Base-by-base conservation (phyloP, 2,113 vertebrate species). In the Origma solitaria region DNA sequence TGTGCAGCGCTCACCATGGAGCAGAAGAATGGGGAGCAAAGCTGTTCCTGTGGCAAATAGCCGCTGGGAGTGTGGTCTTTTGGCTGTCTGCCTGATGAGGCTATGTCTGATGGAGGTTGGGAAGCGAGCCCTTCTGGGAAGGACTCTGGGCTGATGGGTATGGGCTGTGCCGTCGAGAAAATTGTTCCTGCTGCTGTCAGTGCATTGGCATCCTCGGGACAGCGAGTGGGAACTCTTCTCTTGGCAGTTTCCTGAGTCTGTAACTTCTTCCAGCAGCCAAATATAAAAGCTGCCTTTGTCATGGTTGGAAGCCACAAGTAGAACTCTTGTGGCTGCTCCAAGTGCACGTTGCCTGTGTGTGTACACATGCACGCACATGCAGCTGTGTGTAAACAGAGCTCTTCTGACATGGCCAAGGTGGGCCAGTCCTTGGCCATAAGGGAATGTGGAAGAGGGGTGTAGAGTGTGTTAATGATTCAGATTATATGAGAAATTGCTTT, bases 1-100 rank as follows among this genome's bases (percentile, higher is more conserved):
- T 23, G 64, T 21, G 25, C 68, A 14, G 37, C 0, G 0, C 49
- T 60, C 2, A 0, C 31, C 7, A 0, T 0, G 0, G 61, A 57
- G 31, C 78, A 69, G 66, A 77, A 68, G 61, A 53, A 60, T 1
- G 4, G 53, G 24, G 15, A 65, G 28, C 37, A 79, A 38, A 92
- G 25, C 73, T 80, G 6, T 64, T 94, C 53, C 71, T 25, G 0
- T 38, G 65, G 53, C 56, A 70, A 28, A 51, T 4, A 44, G 17
- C 47, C 3, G 1, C 72, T 78, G 91, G 40, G 40, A 92, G 14
- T 0, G 0, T 15, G 83, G 49, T 62, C 23, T 75, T 47, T 68
- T 62, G 40, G n/a, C 35, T 51, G 0, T 4, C 37, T 70, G 72
- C 51, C 79, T 2, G 1, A n/a, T 37, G 66, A 69, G 76, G 28